Conservation (phyloP, 1,140 invertebrate species). For the Zophobas morio region DNA sequence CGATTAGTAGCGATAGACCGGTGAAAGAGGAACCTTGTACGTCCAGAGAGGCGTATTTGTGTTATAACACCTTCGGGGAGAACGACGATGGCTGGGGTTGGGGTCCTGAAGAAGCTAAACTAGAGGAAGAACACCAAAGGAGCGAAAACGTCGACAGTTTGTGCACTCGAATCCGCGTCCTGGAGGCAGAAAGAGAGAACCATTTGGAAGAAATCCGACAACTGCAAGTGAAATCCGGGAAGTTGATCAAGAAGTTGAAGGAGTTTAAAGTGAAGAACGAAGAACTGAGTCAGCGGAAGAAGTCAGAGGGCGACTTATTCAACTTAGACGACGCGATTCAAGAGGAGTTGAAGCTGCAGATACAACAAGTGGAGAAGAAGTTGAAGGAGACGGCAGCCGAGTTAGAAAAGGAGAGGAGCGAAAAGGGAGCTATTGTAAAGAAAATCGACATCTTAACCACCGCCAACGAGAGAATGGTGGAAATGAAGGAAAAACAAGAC, state of each 20-base stretch:
- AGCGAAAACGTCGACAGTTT: slow-evolving; percentile 66
- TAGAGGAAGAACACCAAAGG: slow-evolving; percentile 65
- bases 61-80: slow-evolving; percentile 63
- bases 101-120: slow-evolving; percentile 70
- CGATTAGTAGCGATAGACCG: background rate
- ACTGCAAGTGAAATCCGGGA: slow-evolving; percentile 76
- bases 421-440: slow-evolving; percentile 79
- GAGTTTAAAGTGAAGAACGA: slow-evolving; percentile 79
- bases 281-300: slow-evolving; percentile 73
- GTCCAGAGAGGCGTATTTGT: slow-evolving; percentile 71
- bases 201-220: slow-evolving; percentile 73
- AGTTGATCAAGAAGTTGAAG: slow-evolving; percentile 82
- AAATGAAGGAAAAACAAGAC: slow-evolving; percentile 86
- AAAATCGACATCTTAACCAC: slow-evolving; percentile 81
- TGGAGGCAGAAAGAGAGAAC: slow-evolving; percentile 69
- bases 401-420: slow-evolving; percentile 73
- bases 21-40: slow-evolving; percentile 55
- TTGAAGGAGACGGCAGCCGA: slow-evolving; percentile 73
- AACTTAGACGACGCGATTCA: slow-evolving; percentile 82
- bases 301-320: slow-evolving; percentile 71
- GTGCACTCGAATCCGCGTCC: slow-evolving; percentile 69
- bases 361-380: slow-evolving; percentile 76
- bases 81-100: slow-evolving; percentile 73
- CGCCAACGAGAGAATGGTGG: slow-evolving; percentile 83
- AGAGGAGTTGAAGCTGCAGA: slow-evolving; percentile 80